Evolutionary conservation across 2,888 invertebrate genomes (phyloP).

Genomic region (Pseudeuparius sepicola): DNA sequence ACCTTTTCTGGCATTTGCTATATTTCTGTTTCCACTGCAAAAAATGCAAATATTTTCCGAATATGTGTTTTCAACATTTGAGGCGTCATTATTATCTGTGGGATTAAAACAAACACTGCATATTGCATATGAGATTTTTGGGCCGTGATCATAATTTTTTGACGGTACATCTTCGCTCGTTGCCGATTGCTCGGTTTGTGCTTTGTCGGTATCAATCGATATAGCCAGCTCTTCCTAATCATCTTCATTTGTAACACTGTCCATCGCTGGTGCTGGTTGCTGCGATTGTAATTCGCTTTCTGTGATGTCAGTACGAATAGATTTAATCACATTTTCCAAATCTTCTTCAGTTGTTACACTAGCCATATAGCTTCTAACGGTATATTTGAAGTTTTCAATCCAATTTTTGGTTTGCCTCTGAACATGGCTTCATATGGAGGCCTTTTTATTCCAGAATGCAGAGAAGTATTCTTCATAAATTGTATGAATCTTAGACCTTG

Average conservation of each 20-base stretch:
- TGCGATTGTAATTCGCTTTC: not conserved
- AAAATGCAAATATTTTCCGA: conserved; percentile 4
- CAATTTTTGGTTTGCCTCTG: conserved; percentile 14
- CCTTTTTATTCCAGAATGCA: conserved; percentile 13
- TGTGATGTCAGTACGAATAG: conserved; percentile 6
- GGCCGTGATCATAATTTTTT: not conserved
- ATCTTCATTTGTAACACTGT: not conserved
- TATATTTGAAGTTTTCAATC: conserved; percentile 14
- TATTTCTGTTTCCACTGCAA: conserved; percentile 7
- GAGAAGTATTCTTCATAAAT: conserved; percentile 16
- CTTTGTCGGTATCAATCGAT: no score
- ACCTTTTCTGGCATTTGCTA: conserved; percentile 12
- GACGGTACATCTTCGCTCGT: not conserved
- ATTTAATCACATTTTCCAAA: conserved; percentile 10
- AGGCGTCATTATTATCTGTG: conserved; percentile 1
- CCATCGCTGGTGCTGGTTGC: no score
- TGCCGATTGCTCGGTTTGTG: no score
- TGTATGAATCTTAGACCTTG: conserved; percentile 13
- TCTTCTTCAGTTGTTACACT: conserved; percentile 15
- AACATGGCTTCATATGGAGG: conserved; percentile 17
- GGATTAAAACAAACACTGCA: conserved; percentile 5
- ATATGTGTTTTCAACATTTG: conserved; percentile 5
- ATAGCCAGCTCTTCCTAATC: not conserved
- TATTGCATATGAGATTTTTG: conserved; percentile 2
- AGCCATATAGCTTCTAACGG: conserved; percentile 11